Evolutionary conservation across 2,113 vertebrate species (phyloP).

Genomic region (Perca fluviatilis): DNA sequence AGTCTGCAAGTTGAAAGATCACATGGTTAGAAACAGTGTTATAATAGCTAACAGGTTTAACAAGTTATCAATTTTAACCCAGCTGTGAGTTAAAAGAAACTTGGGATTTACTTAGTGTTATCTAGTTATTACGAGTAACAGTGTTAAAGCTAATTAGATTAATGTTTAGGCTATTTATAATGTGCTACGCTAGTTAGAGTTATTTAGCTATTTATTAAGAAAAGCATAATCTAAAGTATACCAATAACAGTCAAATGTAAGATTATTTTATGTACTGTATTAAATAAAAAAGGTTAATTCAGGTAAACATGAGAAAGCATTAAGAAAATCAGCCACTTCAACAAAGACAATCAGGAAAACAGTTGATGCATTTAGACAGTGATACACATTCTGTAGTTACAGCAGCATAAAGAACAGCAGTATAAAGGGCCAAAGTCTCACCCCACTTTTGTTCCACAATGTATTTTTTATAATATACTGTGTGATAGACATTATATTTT

Average conservation of each 20-base stretch:
- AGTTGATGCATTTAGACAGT: constrained; percentile 21
- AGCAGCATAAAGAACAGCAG: constrained; percentile 27
- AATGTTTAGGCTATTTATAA: constrained; percentile 87
- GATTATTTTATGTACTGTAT: constrained; percentile 55
- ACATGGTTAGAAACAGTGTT: constrained; percentile 88
- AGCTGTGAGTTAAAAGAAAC: constrained; percentile 83
- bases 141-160: constrained; percentile 81
- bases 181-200: constrained; percentile 83
- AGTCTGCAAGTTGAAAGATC: constrained; percentile 91
- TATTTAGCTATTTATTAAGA: constrained; percentile 76
- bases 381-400: constrained; percentile 14
- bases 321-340: not conserved
- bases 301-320: constrained; percentile 45
- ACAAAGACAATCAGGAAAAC: constrained; percentile 43
- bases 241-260: constrained; percentile 59
- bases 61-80: constrained; percentile 85
- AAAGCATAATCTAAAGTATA: constrained; percentile 61
- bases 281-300: constrained; percentile 56
- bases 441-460: constrained; percentile 25
- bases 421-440: constrained; percentile 37
- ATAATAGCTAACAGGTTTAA: constrained; percentile 85
- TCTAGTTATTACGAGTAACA: constrained; percentile 82
- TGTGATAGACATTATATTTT: not conserved
- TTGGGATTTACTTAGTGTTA: constrained; percentile 77
- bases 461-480: not conserved